These are phyloP conservation scores for Musca domestica DNA, from an alignment of 1,140 invertebrate genomes.

Conservation along the genomic window DNA sequence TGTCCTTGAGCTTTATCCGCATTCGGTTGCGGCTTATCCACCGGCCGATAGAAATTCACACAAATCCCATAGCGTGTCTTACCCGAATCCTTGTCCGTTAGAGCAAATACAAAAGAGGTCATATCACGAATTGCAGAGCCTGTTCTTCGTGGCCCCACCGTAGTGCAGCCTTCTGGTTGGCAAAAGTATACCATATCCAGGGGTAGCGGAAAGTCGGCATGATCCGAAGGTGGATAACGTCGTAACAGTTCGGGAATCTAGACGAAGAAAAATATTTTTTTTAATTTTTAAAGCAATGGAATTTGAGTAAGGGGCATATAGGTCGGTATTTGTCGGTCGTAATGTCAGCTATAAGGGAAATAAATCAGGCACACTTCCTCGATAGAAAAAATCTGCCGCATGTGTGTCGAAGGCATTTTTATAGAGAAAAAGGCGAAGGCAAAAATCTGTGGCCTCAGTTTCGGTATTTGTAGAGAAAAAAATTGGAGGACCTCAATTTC, in stretches of 20 bases:
- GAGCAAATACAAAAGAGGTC: constrained; percentile 95
- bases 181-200: constrained; percentile 99
- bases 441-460: no score
- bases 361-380: no score
- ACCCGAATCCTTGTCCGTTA: constrained; percentile 97
- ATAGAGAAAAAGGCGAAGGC: no score
- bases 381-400: no score
- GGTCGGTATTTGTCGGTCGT: no score
- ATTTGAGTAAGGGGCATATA: no score
- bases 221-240: constrained; percentile 95
- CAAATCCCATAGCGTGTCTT: constrained; percentile 93
- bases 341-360: no score
- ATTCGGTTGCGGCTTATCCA: constrained; percentile 61
- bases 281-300: no score
- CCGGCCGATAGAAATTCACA: constrained; percentile 95
- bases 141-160: constrained; percentile 81
- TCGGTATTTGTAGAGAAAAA: no score
- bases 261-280: background rate
- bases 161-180: constrained; percentile 97
- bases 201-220: constrained; percentile 95
- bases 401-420: no score
- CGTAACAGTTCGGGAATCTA: constrained; percentile 88
- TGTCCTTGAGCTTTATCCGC: constrained; percentile 30
- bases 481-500: no score
- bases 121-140: constrained; percentile 74